These are phyloP conservation scores for Drosophila hamatofila DNA, from an alignment of 2,888 invertebrate species.

Conservation along the genomic window DNA sequence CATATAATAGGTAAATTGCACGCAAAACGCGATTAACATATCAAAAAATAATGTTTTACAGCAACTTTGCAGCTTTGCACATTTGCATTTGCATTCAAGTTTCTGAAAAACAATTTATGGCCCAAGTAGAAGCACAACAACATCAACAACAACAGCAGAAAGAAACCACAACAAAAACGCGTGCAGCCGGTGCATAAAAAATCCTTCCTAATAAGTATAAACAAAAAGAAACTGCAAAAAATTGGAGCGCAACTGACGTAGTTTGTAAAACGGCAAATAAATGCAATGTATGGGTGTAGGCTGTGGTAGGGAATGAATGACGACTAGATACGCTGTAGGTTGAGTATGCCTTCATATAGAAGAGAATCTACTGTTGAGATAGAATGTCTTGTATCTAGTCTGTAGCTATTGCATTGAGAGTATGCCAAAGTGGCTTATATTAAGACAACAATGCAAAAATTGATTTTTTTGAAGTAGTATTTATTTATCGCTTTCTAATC, in stretches of 20 bases:
- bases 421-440: too few species aligned
- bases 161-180: slow-evolving; percentile 33
- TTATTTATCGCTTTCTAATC: too few species aligned
- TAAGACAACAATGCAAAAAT: too few species aligned
- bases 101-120: slow-evolving; percentile 63
- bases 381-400: too few species aligned
- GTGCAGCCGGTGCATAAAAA: slow-evolving; percentile 68
- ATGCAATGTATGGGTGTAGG: slow-evolving; percentile 1
- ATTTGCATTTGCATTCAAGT: slow-evolving; percentile 63
- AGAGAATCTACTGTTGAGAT: too few species aligned
- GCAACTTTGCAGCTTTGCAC: slow-evolving; percentile 60
- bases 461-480: too few species aligned
- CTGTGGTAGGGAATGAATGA: neutral
- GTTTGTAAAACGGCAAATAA: slow-evolving; percentile 51
- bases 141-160: slow-evolving; percentile 29
- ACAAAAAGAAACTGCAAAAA: slow-evolving; percentile 40
- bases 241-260: slow-evolving; percentile 49
- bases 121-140: slow-evolving; percentile 60
- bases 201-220: slow-evolving; percentile 67
- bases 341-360: too few species aligned
- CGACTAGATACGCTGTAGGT: neutral
- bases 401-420: too few species aligned
- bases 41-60: slow-evolving; percentile 73
- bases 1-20: slow-evolving; percentile 80
- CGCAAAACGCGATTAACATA: slow-evolving; percentile 76